These are phyloP conservation scores for Zele albiditarsus DNA, from an alignment of 2,888 invertebrate genomes.

Conservation along the genomic window DNA sequence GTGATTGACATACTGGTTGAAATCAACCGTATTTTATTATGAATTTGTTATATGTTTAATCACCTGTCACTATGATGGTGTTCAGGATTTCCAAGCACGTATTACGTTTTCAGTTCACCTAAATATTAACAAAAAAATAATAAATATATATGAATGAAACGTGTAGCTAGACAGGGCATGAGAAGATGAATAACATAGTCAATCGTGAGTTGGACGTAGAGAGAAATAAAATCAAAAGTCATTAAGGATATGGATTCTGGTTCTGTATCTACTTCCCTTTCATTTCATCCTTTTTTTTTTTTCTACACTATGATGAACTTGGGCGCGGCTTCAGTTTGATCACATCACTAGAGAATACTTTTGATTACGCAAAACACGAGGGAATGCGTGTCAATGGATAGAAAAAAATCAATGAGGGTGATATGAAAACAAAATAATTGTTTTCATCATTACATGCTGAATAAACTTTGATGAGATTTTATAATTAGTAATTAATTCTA, in stretches of 20 bases:
- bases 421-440: neutral
- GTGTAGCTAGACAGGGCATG: neutral
- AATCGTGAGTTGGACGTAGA: neutral
- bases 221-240: neutral
- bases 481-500: too few species aligned
- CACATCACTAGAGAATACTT: neutral
- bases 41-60: neutral
- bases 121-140: neutral
- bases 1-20: too few species aligned
- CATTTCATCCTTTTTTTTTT: neutral
- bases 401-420: neutral
- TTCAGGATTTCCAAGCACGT: constrained; percentile 10
- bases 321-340: neutral
- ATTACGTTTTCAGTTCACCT: neutral
- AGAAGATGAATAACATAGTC: neutral
- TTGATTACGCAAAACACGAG: neutral
- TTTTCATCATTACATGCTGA: too few species aligned
- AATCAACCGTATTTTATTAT: neutral
- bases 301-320: neutral
- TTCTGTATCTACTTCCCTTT: neutral
- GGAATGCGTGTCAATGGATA: neutral
- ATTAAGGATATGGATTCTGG: neutral
- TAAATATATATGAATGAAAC: neutral
- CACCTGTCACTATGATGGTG: neutral
- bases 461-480: too few species aligned